These are phyloP conservation scores for Plestiodon gilberti DNA, from an alignment of 2,113 vertebrate genomes.

Conservation along the genomic window DNA sequence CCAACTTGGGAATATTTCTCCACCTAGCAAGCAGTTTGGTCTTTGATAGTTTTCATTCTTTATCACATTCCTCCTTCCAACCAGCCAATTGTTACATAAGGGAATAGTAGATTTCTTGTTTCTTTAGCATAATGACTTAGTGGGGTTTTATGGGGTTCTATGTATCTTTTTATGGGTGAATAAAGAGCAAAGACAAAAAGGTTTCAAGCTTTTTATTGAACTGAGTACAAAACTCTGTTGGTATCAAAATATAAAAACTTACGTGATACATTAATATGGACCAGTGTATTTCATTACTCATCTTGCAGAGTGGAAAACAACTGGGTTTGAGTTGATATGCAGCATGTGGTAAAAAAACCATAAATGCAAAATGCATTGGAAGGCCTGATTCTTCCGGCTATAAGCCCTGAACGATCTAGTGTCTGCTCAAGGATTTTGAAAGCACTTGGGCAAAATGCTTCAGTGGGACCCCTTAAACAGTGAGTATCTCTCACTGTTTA, in stretches of 20 bases:
- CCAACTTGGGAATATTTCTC: background rate
- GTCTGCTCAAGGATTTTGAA: background rate
- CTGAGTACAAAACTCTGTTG: background rate
- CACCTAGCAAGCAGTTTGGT: background rate
- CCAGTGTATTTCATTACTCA: background rate
- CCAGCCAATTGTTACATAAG: background rate
- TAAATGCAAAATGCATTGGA: background rate
- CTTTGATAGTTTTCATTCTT: slow-evolving; percentile 16
- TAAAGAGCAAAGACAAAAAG: slow-evolving; percentile 62
- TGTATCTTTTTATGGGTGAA: slow-evolving; percentile 61
- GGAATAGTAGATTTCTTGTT: slow-evolving; percentile 43
- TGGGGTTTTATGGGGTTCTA: slow-evolving; percentile 51
- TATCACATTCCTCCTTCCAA: background rate
- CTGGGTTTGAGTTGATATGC: background rate
- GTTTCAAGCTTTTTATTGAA: slow-evolving; percentile 32
- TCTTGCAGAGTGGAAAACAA: background rate
- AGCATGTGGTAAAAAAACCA: background rate
- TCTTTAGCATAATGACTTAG: slow-evolving; percentile 28
- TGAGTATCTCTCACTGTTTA: background rate
- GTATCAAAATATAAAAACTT: slow-evolving; percentile 13
- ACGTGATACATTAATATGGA: background rate
- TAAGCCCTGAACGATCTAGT: background rate
- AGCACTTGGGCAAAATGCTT: background rate
- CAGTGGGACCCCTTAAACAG: background rate
- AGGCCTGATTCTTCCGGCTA: background rate